Evolutionary conservation across 92 coral and sea anemone genomes (phyloP).

Genomic region (Porites cylindrica): DNA sequence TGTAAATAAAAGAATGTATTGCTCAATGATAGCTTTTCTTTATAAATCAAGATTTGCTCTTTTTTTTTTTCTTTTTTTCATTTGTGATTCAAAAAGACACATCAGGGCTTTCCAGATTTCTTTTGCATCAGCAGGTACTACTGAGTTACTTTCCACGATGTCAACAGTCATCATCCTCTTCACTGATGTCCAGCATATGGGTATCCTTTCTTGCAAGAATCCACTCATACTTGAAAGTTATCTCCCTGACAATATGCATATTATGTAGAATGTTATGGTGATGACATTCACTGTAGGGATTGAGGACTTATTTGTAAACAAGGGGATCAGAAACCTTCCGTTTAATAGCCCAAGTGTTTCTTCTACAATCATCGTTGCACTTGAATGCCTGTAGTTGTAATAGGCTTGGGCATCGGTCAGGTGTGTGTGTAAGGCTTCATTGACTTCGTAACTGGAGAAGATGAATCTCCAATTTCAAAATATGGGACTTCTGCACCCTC

Average conservation of each 20-base stretch:
- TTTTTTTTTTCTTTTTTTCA: conserved; percentile 7
- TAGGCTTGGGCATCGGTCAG: conserved; percentile 69
- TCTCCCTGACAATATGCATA: conserved; percentile 62
- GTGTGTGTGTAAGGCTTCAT: conserved; percentile 70
- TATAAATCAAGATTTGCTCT: background rate
- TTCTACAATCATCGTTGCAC: conserved; percentile 68
- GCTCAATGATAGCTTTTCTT: conserved; percentile 31
- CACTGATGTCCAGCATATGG: conserved; percentile 52
- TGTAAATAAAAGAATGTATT: background rate
- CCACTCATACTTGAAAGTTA: conserved; percentile 42
- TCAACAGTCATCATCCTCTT: conserved; percentile 61
- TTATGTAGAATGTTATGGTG: conserved; percentile 43
- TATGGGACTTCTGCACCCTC: conserved; percentile 52
- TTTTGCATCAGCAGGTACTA: conserved; percentile 59
- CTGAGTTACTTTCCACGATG: conserved; percentile 55
- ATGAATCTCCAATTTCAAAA: conserved; percentile 50
- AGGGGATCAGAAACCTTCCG: conserved; percentile 63
- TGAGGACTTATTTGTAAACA: conserved; percentile 58
- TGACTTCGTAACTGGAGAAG: conserved; percentile 55
- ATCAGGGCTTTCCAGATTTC: conserved; percentile 59
- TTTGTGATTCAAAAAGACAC: conserved; percentile 48
- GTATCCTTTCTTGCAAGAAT: no score
- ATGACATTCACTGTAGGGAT: conserved; percentile 39
- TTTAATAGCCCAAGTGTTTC: conserved; percentile 61
- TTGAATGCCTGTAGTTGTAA: conserved; percentile 70